Evolutionary conservation across 2,113 vertebrate species (phyloP).

Genomic region (Heterochromis multidens): DNA sequence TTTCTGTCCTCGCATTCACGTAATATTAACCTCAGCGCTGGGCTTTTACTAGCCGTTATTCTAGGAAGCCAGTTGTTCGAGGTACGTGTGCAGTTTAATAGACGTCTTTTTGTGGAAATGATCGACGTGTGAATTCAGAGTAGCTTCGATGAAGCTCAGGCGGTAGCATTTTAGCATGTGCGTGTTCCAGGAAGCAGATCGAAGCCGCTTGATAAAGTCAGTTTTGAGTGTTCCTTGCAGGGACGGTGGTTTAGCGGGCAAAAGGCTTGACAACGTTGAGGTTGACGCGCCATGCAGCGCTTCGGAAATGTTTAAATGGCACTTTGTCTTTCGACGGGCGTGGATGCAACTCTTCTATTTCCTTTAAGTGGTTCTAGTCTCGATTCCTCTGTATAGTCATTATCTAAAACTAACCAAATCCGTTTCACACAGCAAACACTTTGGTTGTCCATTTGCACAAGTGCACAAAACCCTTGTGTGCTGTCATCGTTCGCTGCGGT

Average conservation of each 20-base stretch:
- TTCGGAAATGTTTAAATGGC: not conserved
- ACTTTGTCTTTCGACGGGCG: not conserved
- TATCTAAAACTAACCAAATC: not conserved
- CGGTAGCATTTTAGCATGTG: no score
- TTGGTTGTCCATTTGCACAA: not conserved
- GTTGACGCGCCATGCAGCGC: not conserved
- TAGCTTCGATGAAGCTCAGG: no score
- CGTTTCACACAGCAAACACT: not conserved
- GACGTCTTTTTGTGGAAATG: not conserved
- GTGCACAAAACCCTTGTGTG: not conserved
- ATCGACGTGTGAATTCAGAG: rapidly evolving
- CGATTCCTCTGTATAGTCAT: not conserved
- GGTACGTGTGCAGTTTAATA: not conserved
- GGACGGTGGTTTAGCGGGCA: not conserved
- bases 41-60: not conserved
- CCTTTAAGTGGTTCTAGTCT: not conserved
- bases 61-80: not conserved
- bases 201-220: not conserved
- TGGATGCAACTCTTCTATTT: not conserved
- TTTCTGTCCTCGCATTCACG: not conserved
- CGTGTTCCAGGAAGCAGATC: not conserved
- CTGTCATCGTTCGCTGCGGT: not conserved
- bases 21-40: not conserved
- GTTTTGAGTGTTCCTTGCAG: not conserved
- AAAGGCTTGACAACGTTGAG: not conserved